phyloP scores from a whole-genome alignment of 2,797 vertebrate genomes.

The Myotis myotis region DNA sequence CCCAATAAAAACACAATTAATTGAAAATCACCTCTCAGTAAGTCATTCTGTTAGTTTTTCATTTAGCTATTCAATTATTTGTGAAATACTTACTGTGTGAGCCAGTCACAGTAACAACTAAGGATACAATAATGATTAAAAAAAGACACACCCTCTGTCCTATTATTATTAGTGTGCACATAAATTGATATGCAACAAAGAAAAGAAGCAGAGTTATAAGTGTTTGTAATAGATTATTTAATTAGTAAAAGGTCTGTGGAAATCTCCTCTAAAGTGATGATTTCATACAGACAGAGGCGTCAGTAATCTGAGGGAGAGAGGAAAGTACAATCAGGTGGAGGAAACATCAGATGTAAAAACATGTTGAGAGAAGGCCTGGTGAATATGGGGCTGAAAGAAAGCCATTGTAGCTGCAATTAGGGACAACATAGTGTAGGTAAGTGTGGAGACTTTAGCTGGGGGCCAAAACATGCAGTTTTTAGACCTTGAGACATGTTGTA shows the following conservation, averaged over 20 bases:
- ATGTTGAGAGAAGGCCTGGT: not conserved
- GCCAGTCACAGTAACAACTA: not conserved
- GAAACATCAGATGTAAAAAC: not conserved
- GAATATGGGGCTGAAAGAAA: not conserved
- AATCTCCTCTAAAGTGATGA: not conserved
- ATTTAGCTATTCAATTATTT: not conserved
- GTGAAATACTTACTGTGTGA: not conserved
- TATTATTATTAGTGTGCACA: not conserved
- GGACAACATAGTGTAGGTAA: not conserved
- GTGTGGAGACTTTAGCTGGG: not conserved
- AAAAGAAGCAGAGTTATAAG: not conserved
- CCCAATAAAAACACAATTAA: not conserved
- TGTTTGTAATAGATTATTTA: not conserved
- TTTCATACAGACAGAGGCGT: not conserved
- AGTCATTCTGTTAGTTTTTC: not conserved
- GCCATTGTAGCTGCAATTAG: not conserved
- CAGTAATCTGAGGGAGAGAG: not conserved
- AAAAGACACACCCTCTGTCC: not conserved
- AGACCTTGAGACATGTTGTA: not conserved
- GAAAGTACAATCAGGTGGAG: not conserved
- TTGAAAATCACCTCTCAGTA: not conserved
- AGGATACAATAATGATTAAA: not conserved
- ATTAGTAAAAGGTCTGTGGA: not conserved
- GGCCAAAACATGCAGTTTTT: not conserved
- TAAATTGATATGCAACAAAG: not conserved